Evolutionary conservation across 2,797 vertebrate species (phyloP).

Genomic region (Psittacula derbiana): DNA sequence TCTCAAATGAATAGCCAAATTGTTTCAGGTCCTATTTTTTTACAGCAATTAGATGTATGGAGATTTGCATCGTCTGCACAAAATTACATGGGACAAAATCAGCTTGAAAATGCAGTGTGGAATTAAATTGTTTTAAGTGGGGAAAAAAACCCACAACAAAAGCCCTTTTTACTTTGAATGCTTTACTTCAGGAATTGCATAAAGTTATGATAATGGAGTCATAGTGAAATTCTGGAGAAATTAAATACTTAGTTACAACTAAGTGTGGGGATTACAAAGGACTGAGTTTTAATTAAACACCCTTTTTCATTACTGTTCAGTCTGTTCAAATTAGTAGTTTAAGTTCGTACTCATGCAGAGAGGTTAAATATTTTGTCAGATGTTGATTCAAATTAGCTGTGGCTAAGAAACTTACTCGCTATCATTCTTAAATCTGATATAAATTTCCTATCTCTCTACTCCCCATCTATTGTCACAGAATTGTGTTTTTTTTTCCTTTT

Average conservation of each 20-base stretch:
- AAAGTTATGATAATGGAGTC: background rate
- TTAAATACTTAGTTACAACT: slow-evolving; percentile 8
- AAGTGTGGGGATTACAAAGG: slow-evolving; percentile 36
- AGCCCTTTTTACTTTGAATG: background rate
- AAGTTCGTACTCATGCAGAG: slow-evolving; percentile 40
- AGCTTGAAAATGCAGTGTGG: background rate
- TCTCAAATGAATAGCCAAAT: background rate
- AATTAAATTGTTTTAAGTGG: background rate
- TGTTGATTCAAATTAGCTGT: slow-evolving; percentile 49
- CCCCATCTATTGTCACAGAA: background rate
- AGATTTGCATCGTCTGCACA: background rate
- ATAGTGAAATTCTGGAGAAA: slow-evolving; percentile 27
- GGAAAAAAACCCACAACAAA: fast-evolving
- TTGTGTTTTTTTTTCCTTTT: background rate
- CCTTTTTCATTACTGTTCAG: slow-evolving; percentile 55
- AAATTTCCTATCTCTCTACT: slow-evolving; percentile 20
- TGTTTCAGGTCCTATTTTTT: background rate
- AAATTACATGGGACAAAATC: background rate
- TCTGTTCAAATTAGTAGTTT: slow-evolving; percentile 63
- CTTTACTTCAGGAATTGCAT: background rate
- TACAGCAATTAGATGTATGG: background rate
- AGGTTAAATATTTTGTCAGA: slow-evolving; percentile 51
- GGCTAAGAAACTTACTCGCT: slow-evolving; percentile 34
- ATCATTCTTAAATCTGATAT: slow-evolving; percentile 39
- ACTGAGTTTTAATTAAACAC: slow-evolving; percentile 64